phyloP scores from a whole-genome alignment of 2,888 invertebrate genomes.

The Agrotis clavis region DNA sequence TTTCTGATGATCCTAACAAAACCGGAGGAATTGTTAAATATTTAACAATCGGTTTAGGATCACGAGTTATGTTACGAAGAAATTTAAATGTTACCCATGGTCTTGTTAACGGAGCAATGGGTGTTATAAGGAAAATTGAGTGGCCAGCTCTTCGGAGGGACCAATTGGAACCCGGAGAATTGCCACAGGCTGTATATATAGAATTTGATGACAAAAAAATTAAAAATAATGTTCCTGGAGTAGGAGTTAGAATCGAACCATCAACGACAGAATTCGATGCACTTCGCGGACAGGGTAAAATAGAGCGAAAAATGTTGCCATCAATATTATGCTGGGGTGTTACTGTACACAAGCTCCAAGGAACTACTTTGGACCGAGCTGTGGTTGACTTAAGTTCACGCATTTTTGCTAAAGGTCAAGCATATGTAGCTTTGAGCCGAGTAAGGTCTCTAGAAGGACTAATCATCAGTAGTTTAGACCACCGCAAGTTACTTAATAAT shows the following conservation, averaged over 20 bases:
- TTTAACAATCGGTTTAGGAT: not conserved
- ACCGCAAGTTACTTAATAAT: no score
- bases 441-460: no score
- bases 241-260: no score
- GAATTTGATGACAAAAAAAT: not conserved
- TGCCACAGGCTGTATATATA: not conserved
- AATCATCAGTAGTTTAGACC: no score
- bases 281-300: not conserved
- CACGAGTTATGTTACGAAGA: not conserved
- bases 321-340: not conserved
- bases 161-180: not conserved
- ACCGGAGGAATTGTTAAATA: no score
- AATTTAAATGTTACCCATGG: no score
- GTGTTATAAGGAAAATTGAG: not conserved
- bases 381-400: no score
- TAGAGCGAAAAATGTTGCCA: not conserved
- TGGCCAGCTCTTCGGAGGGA: conserved; percentile 1
- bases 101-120: not conserved
- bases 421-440: no score
- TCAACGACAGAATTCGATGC: no score
- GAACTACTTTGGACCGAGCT: not conserved
- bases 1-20: no score
- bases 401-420: no score
- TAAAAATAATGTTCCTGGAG: no score
- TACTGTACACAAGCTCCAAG: not conserved